These are phyloP conservation scores for Xenopus laevis DNA, from an alignment of 2,113 vertebrate genomes.

Conservation along the genomic window DNA sequence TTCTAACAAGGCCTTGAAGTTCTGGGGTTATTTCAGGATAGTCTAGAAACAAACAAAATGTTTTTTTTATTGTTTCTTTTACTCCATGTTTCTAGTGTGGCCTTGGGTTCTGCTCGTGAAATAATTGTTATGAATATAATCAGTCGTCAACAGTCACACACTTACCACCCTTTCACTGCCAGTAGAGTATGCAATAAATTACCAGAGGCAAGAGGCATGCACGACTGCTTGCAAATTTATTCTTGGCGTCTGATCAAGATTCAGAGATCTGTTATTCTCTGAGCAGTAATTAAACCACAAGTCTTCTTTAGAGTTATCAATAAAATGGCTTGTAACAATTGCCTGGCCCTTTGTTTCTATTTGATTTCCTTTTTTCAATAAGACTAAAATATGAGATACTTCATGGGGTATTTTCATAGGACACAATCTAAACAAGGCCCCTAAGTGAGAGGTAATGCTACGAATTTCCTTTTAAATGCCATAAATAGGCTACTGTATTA, in stretches of 20 bases:
- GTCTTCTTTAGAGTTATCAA: conserved; percentile 16
- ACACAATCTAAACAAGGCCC: too few species aligned
- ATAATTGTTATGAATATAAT: conserved; percentile 12
- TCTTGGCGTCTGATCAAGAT: conserved; percentile 28
- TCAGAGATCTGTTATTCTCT: conserved; percentile 25
- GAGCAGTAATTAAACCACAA: conserved; percentile 32
- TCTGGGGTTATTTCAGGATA: not conserved
- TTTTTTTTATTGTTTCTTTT: conserved; percentile 2
- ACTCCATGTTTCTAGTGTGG: not conserved
- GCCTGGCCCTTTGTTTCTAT: conserved; percentile 10
- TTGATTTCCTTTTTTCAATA: too few species aligned
- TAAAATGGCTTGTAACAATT: conserved; percentile 22
- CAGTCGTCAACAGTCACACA: conserved; percentile 8
- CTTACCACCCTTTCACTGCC: conserved; percentile 24
- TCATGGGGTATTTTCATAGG: too few species aligned
- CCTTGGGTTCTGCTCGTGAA: not conserved
- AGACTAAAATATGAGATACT: too few species aligned
- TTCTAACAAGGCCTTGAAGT: not conserved
- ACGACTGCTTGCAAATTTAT: conserved; percentile 13
- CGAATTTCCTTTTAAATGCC: too few species aligned
- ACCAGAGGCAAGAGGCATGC: conserved; percentile 16
- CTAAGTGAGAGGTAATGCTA: too few species aligned
- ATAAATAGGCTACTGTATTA: too few species aligned
- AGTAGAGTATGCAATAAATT: conserved; percentile 24
- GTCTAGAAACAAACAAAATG: not conserved